These are phyloP conservation scores for Microctonus aethiopoides DNA, from an alignment of 2,888 invertebrate genomes.

Conservation along the genomic window DNA sequence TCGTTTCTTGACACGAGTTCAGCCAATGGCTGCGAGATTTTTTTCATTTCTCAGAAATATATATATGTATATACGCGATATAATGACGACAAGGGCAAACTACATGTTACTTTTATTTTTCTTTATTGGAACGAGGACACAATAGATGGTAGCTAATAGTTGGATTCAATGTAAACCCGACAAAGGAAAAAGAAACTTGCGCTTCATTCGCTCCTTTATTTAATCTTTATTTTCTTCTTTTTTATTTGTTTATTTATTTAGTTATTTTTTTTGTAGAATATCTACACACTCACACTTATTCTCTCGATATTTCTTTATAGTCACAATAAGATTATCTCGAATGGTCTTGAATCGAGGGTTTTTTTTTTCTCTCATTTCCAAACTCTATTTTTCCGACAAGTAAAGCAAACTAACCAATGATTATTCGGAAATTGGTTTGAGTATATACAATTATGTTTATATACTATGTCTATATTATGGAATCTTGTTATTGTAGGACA, in stretches of 20 bases:
- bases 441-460: too few relatives aligned
- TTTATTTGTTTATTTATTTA: background rate
- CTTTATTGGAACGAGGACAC: background rate
- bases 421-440: background rate
- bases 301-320: background rate
- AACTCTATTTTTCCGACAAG: background rate
- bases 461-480: too few relatives aligned
- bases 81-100: background rate
- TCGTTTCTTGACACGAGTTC: constrained; percentile 25
- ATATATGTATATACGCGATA: background rate
- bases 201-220: background rate
- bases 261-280: background rate
- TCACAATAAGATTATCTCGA: constrained; percentile 19
- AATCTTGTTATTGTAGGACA: background rate
- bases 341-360: background rate
- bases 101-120: background rate
- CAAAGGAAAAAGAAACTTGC: background rate
- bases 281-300: background rate
- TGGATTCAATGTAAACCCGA: background rate
- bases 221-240: background rate
- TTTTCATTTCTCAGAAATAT: constrained; percentile 8
- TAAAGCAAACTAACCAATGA: background rate
- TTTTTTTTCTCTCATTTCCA: background rate
- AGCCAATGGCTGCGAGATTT: constrained; percentile 14
- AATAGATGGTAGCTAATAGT: constrained; percentile 16